A percentile compares a stretch with the other conserved stretches of the same genome.
phyloP scores from a whole-genome alignment of 1,140 invertebrate species.

The Triops cancriformis region DNA sequence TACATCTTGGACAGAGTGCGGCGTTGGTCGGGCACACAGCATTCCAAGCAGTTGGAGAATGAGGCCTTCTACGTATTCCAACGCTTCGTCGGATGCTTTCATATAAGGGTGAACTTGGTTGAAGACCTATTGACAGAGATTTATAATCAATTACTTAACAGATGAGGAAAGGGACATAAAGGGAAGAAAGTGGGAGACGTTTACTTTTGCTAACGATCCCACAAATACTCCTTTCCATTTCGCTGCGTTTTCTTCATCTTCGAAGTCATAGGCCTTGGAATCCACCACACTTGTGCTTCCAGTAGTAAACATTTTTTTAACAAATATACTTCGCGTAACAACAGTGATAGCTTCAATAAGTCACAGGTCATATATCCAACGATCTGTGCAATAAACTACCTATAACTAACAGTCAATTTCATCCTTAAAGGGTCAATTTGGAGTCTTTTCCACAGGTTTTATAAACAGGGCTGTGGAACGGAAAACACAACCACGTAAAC shows the following conservation, averaged over 20 bases:
- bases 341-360: background rate
- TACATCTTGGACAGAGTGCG: slow-evolving; percentile 63
- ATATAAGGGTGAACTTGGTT: slow-evolving; percentile 82
- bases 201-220: slow-evolving; percentile 46
- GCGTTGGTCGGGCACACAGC: slow-evolving; percentile 70
- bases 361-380: background rate
- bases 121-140: slow-evolving; percentile 55
- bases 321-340: slow-evolving; percentile 8
- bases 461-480: background rate
- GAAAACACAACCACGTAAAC: slow-evolving; percentile 5
- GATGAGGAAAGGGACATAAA: too few species aligned
- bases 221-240: slow-evolving; percentile 86
- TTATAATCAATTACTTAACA: background rate
- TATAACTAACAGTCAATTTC: background rate
- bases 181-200: too few species aligned
- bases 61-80: slow-evolving; percentile 85
- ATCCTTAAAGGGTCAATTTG: background rate
- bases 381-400: background rate
- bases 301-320: slow-evolving; percentile 49
- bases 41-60: slow-evolving; percentile 79
- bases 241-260: slow-evolving; percentile 71
- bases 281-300: slow-evolving; percentile 46
- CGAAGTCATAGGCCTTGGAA: slow-evolving; percentile 71
- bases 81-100: slow-evolving; percentile 75
- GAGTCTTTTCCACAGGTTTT: slow-evolving; percentile 13